Percentiles rank a stretch among this genome's conserved stretches.
Conservation (phyloP, 2,888 invertebrate genomes). For the Pseudeuparius sepicola region DNA sequence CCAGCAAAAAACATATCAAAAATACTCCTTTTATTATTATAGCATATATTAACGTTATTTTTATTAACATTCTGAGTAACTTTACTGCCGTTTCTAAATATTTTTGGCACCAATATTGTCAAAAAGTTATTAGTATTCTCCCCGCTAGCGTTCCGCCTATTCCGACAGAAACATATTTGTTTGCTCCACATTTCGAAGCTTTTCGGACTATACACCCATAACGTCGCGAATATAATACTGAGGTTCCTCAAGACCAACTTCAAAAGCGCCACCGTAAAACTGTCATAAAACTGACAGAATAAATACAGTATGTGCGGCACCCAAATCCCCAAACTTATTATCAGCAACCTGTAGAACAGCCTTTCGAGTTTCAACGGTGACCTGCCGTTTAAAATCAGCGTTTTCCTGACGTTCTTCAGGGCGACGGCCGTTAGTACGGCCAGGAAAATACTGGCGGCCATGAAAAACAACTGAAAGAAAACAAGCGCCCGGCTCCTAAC, state of each 20-base stretch:
- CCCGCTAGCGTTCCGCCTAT: too few species aligned
- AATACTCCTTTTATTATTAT: constrained; percentile 20
- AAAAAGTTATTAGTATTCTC: constrained; percentile 14
- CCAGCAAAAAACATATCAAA: constrained; percentile 22
- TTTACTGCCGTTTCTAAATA: constrained; percentile 15
- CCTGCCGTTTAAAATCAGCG: constrained; percentile 44
- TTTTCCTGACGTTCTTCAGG: constrained; percentile 59
- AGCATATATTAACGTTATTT: constrained; percentile 16
- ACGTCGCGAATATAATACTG: constrained; percentile 31
- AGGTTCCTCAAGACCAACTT: constrained; percentile 29
- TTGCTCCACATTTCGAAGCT: constrained; percentile 34
- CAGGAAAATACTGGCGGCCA: constrained; percentile 56
- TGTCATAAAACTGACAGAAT: constrained; percentile 43
- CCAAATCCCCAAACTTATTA: constrained; percentile 69
- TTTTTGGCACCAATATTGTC: constrained; percentile 17
- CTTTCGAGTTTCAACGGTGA: constrained; percentile 52
- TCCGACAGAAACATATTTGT: constrained; percentile 24
- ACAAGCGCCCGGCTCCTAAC: constrained; percentile 38
- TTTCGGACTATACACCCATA: constrained; percentile 35
- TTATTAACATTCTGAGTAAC: too few species aligned
- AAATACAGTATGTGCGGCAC: constrained; percentile 61
- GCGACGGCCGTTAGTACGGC: constrained; percentile 67
- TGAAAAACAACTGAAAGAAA: constrained; percentile 28
- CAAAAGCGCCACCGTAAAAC: constrained; percentile 28
- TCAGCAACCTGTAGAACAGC: constrained; percentile 65